A percentile compares a stretch with the other conserved stretches of the same genome.
Conservation (phyloP, 2,888 invertebrate genomes). For the Selenia dentaria region DNA sequence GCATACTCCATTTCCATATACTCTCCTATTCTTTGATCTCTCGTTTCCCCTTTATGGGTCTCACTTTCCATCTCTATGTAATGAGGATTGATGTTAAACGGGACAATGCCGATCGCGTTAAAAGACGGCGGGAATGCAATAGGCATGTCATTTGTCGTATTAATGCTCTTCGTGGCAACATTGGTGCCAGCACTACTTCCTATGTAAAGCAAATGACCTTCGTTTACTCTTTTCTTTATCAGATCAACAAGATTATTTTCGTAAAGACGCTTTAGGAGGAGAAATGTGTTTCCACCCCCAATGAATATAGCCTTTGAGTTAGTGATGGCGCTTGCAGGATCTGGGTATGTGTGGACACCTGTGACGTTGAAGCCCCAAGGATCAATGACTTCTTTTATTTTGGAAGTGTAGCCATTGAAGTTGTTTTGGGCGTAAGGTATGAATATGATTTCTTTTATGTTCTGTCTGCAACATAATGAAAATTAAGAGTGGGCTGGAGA, state of each 20-base stretch:
- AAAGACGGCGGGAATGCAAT: constrained; percentile 91
- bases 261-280: constrained; percentile 88
- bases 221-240: constrained; percentile 86
- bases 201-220: constrained; percentile 88
- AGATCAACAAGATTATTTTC: constrained; percentile 86
- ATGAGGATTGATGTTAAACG: constrained; percentile 95
- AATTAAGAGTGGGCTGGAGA: too few species aligned
- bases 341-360: constrained; percentile 86
- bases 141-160: constrained; percentile 96
- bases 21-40: constrained; percentile 89
- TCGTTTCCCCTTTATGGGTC: constrained; percentile 91
- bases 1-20: constrained; percentile 86
- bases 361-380: constrained; percentile 88
- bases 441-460: constrained; percentile 87
- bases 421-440: constrained; percentile 90
- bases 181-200: constrained; percentile 94
- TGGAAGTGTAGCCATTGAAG: constrained; percentile 86
- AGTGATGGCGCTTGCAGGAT: constrained; percentile 83
- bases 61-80: constrained; percentile 87
- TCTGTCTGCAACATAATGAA: constrained; percentile 78
- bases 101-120: constrained; percentile 88
- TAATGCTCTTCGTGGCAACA: constrained; percentile 91
- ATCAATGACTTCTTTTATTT: constrained; percentile 83
- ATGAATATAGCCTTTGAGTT: constrained; percentile 89
- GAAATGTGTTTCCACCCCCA: constrained; percentile 93